Conservation (phyloP, 2,888 invertebrate species). For the Ceratothoa steindachneri region DNA sequence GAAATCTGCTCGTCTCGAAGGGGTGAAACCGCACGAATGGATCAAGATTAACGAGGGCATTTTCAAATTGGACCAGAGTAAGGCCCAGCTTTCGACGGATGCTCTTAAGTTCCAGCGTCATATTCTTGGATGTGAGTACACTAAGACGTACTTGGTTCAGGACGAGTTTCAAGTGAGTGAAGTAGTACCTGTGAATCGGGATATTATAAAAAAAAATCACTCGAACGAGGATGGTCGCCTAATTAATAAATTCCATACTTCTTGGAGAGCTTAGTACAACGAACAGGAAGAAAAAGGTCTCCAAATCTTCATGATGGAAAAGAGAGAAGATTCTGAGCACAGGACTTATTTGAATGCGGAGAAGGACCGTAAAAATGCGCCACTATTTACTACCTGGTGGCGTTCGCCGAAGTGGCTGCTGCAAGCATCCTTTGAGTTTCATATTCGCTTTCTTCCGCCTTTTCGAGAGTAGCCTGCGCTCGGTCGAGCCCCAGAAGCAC, state of each 20-base stretch:
- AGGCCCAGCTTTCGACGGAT: conserved; percentile 82
- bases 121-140: conserved; percentile 79
- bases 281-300: no score
- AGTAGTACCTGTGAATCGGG: conserved; percentile 58
- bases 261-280: no score
- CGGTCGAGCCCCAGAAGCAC: conserved; percentile 55
- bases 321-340: no score
- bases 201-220: no score
- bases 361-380: no score
- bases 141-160: conserved; percentile 79
- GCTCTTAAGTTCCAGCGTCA: conserved; percentile 68
- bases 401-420: conserved; percentile 73
- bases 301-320: no score
- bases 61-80: conserved; percentile 84
- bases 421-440: conserved; percentile 74
- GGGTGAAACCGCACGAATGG: conserved; percentile 81
- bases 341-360: no score
- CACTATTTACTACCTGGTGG: conserved; percentile 56
- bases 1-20: conserved; percentile 83
- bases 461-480: conserved; percentile 59
- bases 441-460: conserved; percentile 70
- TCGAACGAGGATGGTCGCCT: not conserved
- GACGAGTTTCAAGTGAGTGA: conserved; percentile 73
- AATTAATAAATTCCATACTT: no score
- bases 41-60: conserved; percentile 87